Evolutionary conservation across 2,888 invertebrate species (phyloP), one percentile per base, ranked within the genome.

Genomic region (Cephus rjabovi): DNA sequence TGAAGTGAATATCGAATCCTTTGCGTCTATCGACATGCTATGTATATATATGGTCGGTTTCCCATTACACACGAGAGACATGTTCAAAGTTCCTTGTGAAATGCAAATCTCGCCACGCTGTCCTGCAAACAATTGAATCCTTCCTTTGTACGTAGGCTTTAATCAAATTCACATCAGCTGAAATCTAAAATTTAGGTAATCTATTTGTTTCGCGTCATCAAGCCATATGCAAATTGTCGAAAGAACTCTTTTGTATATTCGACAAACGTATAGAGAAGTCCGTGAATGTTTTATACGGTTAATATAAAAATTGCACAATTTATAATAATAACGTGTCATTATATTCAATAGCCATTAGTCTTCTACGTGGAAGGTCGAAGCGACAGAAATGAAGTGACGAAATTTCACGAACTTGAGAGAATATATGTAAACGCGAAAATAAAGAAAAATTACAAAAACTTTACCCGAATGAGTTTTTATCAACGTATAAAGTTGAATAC

Each of bases 91-190:
- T 12, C 6, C 34, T 15, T 71, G 34, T 30, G 31, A 71, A 71
- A 71, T 71, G 71, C 71, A 71, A 71, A 71, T 71, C 71, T 71
- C 31, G 23, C 34, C 71, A 71, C 31, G 6, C 31, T 71, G 31
- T 71, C 71, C 71, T 31, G 12, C 31, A 71, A 34, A 71, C 71
- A 71, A 71, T 71, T 71, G 31, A 71, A 34, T 31, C 34, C 71
- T 31, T 34, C 71, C 71, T 34, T 71, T 71, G 71, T 71, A 34
- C 71, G 71, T 23, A 71, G 33, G 31, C 71, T 34, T 34, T 34
- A 34, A 71, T 71, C 31, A 34, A 23, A 71, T 71, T 71, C 31
- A 33, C 71, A 33, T 34, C 31, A 31, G 9, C 31, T 31, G 71
- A 71, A 31, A 71, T 71, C 12, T 33, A 34, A 71, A 71, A 71